Base-by-base conservation (phyloP, 2,888 invertebrate species). In the Andrena haemorrhoa region DNA sequence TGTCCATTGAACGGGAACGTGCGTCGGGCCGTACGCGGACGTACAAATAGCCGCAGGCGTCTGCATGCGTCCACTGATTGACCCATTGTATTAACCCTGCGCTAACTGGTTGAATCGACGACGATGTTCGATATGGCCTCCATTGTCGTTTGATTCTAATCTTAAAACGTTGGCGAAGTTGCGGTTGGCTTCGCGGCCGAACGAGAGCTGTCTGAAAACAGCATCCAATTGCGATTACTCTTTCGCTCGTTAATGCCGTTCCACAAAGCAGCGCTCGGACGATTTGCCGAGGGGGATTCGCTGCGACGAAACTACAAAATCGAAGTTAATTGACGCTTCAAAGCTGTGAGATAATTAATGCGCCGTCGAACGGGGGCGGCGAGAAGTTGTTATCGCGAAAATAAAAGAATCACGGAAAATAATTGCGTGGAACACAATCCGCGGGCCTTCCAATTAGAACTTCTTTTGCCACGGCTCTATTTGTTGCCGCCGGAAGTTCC, bases 31-130 rank as follows among this genome's bases (percentile, higher is more conserved):
- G 29, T 23, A 12, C 10, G 41, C 20, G 69, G 64, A 41, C 64
- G 16, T 60, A 80, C 72, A 29, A 76, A 69, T 58, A 64, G 53
- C 64, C 65, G 60, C 41, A 64, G 53, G 65, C 61, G 60, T 71
- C 33, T 31, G 56, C 58, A 66, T 29, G 41, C 53, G 65, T 73
- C 51, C 66, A 63, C 61, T 70, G 81, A 86, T 88, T 84, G 88
- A 77, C 49, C 88, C 66, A 83, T 86, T 86, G 81, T 83, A 73
- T 86, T 83, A 88, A 77, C 41, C 60, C 72, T 49, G 23, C 49
- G 66, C 71, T 84, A 87, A 84, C 81, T 81, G 85, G 53, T 49
- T 61, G 78, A 79, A 85, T 82, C 83, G 63, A 16, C 61, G 60
- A 51, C 41, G 68, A 73, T 51, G 65, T 79, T 79, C 81, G 88